Percentiles rank a stretch among this genome's conserved stretches.
Evolutionary conservation across 2,113 vertebrate genomes (phyloP).

Genomic region (Pseudolaguvia tuberculata): DNA sequence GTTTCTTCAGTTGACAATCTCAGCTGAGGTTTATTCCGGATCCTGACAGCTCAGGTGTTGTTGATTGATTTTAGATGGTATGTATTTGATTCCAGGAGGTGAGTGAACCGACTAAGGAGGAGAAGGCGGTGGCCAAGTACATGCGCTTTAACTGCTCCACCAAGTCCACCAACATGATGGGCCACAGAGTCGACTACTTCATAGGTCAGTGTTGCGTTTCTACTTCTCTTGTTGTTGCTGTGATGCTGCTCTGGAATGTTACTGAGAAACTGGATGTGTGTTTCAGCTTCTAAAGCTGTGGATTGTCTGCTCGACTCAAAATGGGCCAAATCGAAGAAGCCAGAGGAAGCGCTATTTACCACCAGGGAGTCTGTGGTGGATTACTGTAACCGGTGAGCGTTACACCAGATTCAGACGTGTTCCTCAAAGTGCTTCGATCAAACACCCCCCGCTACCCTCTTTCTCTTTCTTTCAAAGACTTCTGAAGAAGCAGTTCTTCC

Average conservation of each 20-base stretch:
- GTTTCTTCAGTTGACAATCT: neutral
- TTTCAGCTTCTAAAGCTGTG: slow-evolving; percentile 91
- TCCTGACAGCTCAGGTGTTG: neutral
- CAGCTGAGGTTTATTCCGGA: neutral
- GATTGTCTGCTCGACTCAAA: slow-evolving; percentile 96
- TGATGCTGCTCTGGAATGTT: neutral
- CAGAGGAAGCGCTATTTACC: slow-evolving; percentile 92
- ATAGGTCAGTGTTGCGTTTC: slow-evolving; percentile 72
- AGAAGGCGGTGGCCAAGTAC: slow-evolving; percentile 96
- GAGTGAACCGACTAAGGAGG: slow-evolving; percentile 96
- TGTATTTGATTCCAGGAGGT: slow-evolving; percentile 76
- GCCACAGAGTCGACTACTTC: slow-evolving; percentile 96
- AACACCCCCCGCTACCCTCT: neutral
- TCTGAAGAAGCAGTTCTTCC: slow-evolving; percentile 96
- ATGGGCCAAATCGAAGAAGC: slow-evolving; percentile 96
- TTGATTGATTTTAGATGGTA: neutral
- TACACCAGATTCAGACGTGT: neutral
- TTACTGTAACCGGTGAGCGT: slow-evolving; percentile 91
- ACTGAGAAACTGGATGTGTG: neutral
- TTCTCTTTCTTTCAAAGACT: slow-evolving; percentile 75
- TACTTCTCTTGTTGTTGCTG: neutral
- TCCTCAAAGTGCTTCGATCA: too few relatives aligned
- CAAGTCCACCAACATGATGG: slow-evolving; percentile 99
- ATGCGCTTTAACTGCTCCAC: slow-evolving; percentile 95
- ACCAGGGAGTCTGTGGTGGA: slow-evolving; percentile 91